Evolutionary conservation across 2,797 vertebrate species (phyloP), one percentile per base, ranked within the genome.

Genomic region (Rhodeus uyekii): DNA sequence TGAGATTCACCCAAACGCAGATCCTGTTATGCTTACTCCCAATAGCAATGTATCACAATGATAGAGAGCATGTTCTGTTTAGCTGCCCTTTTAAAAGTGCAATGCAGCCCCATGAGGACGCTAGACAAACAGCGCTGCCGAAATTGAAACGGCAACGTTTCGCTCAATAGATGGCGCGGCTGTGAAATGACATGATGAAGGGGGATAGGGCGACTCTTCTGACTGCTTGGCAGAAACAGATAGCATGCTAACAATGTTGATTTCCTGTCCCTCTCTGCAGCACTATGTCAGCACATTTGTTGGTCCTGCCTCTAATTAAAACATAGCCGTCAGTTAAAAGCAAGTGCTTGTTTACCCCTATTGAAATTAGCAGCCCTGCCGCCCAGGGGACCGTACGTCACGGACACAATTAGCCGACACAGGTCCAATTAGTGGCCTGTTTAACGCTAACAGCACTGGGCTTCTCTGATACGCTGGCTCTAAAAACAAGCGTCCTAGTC

Each of bases 301-400:
- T 13, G 86, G 89, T 53, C 44, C 78, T 83, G 86, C 88, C 90
- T 90, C 91, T 92, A 94, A 94, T 93, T 93, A 94, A 93, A 92
- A 91, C 85, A 36, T 83, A 64, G 86, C 87, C 87, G 79, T 91
- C 90, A 90, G 88, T 83, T 81, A 91, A 90, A 91, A 83, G 71
- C 63, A 80, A 91, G 91, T 90, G 91, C 93, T 93, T 93, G 93
- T 94, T 94, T 93, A 94, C 92, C 88, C 91, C 92, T 92, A 93
- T 94, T 94, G 92, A 93, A 93, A 94, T 93, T 91, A 93, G 91
- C 90, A 85, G 46, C 2, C n/a, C 27, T 58, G 58, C 63, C 22
- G 27, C 55, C 50, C 36, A 65, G 36, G 67, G 65, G 58, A 74
- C 19, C 1, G 9, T 3, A 38, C 58, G 69, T 74, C 72, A 76